These are phyloP conservation scores for Oscheius sp. DNA, from an alignment of 1,140 invertebrate species.

Conservation along the genomic window DNA sequence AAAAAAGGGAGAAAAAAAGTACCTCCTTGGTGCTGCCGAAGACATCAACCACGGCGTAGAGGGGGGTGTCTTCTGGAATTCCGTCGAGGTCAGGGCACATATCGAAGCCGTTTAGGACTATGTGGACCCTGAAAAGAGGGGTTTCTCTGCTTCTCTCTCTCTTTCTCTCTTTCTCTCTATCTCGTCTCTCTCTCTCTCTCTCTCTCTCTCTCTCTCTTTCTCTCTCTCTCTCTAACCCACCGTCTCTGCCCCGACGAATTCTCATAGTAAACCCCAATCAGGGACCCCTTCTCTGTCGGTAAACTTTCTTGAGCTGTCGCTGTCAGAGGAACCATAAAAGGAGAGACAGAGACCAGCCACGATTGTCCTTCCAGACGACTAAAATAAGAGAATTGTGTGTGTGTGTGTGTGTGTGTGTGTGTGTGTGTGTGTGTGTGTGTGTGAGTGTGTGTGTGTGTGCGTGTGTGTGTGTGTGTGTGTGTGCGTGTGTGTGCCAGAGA, in stretches of 20 bases:
- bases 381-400: too few species aligned
- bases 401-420: too few species aligned
- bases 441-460: too few species aligned
- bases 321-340: background rate
- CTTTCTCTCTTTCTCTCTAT: background rate
- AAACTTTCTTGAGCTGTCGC: background rate
- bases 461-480: too few species aligned
- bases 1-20: background rate
- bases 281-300: background rate
- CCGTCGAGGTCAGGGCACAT: background rate
- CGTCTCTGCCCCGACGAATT: background rate
- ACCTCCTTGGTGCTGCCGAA: constrained; percentile 14
- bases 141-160: background rate
- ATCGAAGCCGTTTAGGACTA: constrained; percentile 4
- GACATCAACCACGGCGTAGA: constrained; percentile 6
- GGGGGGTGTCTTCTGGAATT: background rate
- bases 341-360: background rate
- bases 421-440: too few species aligned
- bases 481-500: background rate
- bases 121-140: background rate
- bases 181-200: background rate
- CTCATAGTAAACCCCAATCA: constrained; percentile 7
- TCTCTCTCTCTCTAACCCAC: background rate
- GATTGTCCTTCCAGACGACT: background rate
- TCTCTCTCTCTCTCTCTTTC: constrained; percentile 1